Base-by-base conservation (phyloP, 2,888 invertebrate genomes). In the Axea sp. region DNA sequence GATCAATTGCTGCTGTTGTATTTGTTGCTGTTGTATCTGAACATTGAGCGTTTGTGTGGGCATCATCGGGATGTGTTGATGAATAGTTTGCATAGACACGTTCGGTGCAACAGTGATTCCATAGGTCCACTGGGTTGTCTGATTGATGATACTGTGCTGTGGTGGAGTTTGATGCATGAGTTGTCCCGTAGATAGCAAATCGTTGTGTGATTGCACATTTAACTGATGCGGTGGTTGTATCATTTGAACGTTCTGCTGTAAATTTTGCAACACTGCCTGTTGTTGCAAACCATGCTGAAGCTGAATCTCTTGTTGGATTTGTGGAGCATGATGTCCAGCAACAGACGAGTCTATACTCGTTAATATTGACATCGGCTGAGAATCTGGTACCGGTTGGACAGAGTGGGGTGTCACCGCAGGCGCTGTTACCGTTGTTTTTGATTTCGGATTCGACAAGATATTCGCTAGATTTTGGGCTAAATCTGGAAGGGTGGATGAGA, bases 381-480 rank as follows among this genome's bases (percentile, higher is more conserved):
- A 0, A 6, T 45, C 53, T 1, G 45, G 14, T 7, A 39, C n/a
- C 4, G 11, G 37, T n/a, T 51, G 64, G 7, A 57, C 28, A 0
- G 30, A 8, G 8, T 45, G 65, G 2, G 41, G 17, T 1, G 60
- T 12, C 1, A 59, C 5, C 3, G 35, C 11, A 4, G 43, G 8
- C 3, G 35, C 15, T 1, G 47, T 5, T 4, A 17, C 59, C 2
- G 76, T 73, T 1, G 84, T 81, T 49, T 86, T 87, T 0, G 86
- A 81, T 60, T 87, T 87, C 0, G 87, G 87, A 77, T 87, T 87
- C 0, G 87, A 87, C 4, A 87, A 75, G 72, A 87, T 87, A 51
- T 87, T 87, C 1, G 87, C 87, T 15, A 87, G 77, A 79, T 87
- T 87, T 75, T 87, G 86, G 1, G 86, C 87, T 1, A 87, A 75